Evolutionary conservation across 2,113 vertebrate species (phyloP).

Genomic region (Bettongia penicillata): DNA sequence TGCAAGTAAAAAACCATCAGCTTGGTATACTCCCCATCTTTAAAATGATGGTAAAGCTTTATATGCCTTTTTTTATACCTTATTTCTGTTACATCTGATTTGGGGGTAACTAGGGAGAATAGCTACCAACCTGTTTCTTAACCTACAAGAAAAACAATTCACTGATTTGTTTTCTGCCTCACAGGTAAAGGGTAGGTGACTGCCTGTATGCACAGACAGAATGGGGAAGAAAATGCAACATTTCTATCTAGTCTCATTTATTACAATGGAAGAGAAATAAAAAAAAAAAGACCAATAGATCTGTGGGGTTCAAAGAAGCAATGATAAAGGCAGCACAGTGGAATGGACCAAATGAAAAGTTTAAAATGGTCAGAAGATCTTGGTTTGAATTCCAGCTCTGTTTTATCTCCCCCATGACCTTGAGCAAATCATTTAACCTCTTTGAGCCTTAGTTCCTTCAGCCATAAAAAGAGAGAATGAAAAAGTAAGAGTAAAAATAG

Average conservation of each 20-base stretch:
- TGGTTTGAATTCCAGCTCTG: not conserved
- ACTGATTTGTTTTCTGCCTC: not conserved
- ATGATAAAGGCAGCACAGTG: not conserved
- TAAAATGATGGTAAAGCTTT: not conserved
- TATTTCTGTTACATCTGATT: not conserved
- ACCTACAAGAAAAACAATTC: not conserved
- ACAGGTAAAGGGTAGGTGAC: not conserved
- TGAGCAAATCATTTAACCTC: not conserved
- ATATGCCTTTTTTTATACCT: not conserved
- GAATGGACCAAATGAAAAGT: not conserved
- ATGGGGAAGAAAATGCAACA: not conserved
- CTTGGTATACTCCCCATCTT: not conserved
- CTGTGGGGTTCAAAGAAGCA: not conserved
- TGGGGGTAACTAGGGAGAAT: not conserved
- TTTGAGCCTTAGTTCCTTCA: not conserved
- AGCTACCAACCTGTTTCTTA: not conserved
- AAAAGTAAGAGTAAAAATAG: not conserved
- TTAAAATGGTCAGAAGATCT: not conserved
- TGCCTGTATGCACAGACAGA: not conserved
- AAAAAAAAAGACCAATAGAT: not conserved
- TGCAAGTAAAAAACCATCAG: not conserved
- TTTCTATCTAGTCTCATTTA: not conserved
- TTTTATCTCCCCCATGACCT: not conserved
- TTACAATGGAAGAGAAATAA: not conserved
- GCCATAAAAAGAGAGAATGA: not conserved